Evolutionary conservation across 2,797 vertebrate species (phyloP).

Genomic region (Rhinophrynus dorsalis): DNA sequence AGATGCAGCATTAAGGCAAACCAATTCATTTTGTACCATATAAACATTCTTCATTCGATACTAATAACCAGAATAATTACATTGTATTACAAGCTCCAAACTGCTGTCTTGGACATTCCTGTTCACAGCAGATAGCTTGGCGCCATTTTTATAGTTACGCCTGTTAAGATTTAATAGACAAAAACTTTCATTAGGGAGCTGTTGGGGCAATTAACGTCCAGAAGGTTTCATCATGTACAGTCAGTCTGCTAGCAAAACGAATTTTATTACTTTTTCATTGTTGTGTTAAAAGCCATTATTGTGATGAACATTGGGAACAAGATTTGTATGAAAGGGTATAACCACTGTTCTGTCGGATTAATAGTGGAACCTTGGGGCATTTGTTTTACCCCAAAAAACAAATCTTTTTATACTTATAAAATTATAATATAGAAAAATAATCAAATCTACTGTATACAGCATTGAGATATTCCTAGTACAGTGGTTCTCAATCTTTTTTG

Average conservation of each 20-base stretch:
- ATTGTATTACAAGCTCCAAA: slow-evolving; percentile 62
- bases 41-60: slow-evolving; percentile 48
- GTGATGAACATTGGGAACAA: slow-evolving; percentile 36
- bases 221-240: slow-evolving; percentile 66
- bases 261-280: slow-evolving; percentile 51
- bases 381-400: neutral
- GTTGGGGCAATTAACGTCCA: slow-evolving; percentile 76
- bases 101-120: slow-evolving; percentile 69
- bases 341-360: slow-evolving; percentile 5
- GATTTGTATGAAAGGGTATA: slow-evolving; percentile 31
- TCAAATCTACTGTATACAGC: no score
- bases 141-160: slow-evolving; percentile 79
- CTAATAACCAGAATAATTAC: slow-evolving; percentile 57
- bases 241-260: slow-evolving; percentile 48
- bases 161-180: slow-evolving; percentile 78
- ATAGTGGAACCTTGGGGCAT: neutral
- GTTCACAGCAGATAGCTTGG: slow-evolving; percentile 66
- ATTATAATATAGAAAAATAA: no score
- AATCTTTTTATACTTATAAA: neutral
- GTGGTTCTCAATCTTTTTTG: no score
- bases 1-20: slow-evolving; percentile 14
- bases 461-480: no score
- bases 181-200: slow-evolving; percentile 78
- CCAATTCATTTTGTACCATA: slow-evolving; percentile 36
- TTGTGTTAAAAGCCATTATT: slow-evolving; percentile 49